Conservation (phyloP, 2,888 invertebrate species). For the Acrocyrtus sp. region DNA sequence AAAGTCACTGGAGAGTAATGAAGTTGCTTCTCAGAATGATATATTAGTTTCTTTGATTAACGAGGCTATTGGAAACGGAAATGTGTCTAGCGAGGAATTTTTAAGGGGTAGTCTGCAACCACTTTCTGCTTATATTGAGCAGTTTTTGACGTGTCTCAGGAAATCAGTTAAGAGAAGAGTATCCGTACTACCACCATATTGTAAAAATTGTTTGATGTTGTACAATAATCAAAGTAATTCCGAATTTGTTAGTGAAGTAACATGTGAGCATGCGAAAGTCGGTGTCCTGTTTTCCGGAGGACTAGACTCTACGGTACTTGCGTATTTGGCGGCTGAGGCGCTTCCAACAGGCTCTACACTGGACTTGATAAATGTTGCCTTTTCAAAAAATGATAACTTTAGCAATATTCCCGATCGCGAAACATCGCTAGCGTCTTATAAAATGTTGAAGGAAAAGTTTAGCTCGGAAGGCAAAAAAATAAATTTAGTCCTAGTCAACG, state of each 20-base stretch:
- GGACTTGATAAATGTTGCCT: constrained; percentile 95
- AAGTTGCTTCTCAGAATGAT: background rate
- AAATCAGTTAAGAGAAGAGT: constrained; percentile 64
- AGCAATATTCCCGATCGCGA: constrained; percentile 54
- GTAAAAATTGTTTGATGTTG: constrained; percentile 63
- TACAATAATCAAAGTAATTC: background rate
- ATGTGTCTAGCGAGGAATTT: constrained; percentile 15
- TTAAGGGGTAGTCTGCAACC: background rate
- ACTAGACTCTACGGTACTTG: constrained; percentile 92
- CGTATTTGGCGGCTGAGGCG: constrained; percentile 80
- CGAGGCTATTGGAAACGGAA: background rate
- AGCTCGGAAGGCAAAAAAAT: constrained; percentile 29
- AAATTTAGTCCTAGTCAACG: constrained; percentile 70
- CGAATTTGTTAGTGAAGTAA: background rate
- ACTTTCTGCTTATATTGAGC: constrained; percentile 41
- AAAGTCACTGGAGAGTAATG: constrained; percentile 9
- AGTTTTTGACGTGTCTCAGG: constrained; percentile 65
- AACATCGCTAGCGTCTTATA: constrained; percentile 54
- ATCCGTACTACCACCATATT: constrained; percentile 62
- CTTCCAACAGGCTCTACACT: constrained; percentile 74
- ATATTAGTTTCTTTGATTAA: background rate
- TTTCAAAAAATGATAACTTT: constrained; percentile 66
- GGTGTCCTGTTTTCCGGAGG: constrained; percentile 96
- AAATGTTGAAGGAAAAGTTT: constrained; percentile 47
- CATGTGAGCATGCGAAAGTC: constrained; percentile 75